Conservation (phyloP, 2,888 invertebrate genomes). For the Sinhomidia bicolor region DNA sequence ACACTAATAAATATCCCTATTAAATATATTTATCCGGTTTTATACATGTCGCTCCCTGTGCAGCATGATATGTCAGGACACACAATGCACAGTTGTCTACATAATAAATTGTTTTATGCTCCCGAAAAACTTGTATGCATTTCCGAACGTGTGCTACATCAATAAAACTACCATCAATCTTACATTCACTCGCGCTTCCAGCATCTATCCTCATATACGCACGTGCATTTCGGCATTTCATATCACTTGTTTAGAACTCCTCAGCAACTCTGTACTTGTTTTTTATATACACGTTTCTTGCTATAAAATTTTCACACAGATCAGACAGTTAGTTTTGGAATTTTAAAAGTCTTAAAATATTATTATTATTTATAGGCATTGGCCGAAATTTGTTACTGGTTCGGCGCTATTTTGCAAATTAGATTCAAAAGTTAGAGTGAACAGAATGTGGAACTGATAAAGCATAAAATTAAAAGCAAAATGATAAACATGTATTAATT, state of each 20-base stretch:
- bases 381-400: no score
- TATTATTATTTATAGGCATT: no score
- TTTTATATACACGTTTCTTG: no score
- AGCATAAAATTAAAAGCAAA: no score
- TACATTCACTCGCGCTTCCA: slow-evolving; percentile 19
- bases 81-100: neutral
- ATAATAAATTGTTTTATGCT: slow-evolving; percentile 65
- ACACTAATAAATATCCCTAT: neutral
- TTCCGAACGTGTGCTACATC: slow-evolving; percentile 60
- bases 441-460: no score
- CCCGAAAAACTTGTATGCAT: slow-evolving; percentile 43
- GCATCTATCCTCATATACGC: neutral
- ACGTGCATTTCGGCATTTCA: neutral
- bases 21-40: neutral
- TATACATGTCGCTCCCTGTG: neutral
- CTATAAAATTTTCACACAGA: no score
- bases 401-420: no score
- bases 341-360: neutral
- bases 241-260: no score
- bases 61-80: neutral
- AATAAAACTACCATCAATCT: slow-evolving; percentile 66
- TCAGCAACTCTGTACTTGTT: no score
- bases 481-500: no score
- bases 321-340: neutral
- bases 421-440: no score